Percentiles rank a stretch among this genome's conserved stretches.
phyloP scores from a whole-genome alignment of 92 coral and sea anemone species.

The Galaxea fascicularis region DNA sequence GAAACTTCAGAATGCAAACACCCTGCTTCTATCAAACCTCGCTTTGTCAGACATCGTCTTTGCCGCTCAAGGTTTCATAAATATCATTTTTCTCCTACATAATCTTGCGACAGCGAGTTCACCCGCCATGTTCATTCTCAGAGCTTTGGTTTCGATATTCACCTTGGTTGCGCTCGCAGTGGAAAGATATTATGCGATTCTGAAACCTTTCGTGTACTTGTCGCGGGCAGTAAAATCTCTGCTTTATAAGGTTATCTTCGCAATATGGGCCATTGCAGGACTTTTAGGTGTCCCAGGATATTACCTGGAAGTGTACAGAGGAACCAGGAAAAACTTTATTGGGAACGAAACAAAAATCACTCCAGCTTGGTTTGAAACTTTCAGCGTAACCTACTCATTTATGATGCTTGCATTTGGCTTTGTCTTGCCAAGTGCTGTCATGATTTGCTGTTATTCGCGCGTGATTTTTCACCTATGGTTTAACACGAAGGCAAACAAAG shows the following conservation, averaged over 20 bases:
- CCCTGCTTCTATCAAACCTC: conserved; percentile 1
- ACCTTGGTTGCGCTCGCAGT: conserved; percentile 18
- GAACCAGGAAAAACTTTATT: background rate
- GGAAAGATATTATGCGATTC: conserved; percentile 39
- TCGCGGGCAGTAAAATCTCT: conserved; percentile 18
- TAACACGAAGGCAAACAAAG: conserved; percentile 9
- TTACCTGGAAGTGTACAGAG: background rate
- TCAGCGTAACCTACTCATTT: background rate
- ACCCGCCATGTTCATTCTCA: background rate
- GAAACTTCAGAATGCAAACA: conserved; percentile 16
- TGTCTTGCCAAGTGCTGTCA: conserved; percentile 49
- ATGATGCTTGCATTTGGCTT: conserved; percentile 34
- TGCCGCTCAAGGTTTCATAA: background rate
- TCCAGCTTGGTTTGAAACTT: background rate
- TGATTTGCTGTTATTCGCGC: conserved; percentile 50
- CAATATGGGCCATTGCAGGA: background rate
- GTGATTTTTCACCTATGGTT: conserved; percentile 59
- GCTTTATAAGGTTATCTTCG: conserved; percentile 1
- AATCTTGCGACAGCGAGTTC: background rate
- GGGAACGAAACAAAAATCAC: background rate
- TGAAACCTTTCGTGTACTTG: conserved; percentile 37
- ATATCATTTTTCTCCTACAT: conserved; percentile 3
- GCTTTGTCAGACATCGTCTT: conserved; percentile 15
- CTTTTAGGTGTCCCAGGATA: background rate
- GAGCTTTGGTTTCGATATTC: conserved; percentile 31